Evolutionary conservation across 2,113 vertebrate species (phyloP), one percentile per base, ranked within the genome.

Genomic region (Oryzias curvinotus): DNA sequence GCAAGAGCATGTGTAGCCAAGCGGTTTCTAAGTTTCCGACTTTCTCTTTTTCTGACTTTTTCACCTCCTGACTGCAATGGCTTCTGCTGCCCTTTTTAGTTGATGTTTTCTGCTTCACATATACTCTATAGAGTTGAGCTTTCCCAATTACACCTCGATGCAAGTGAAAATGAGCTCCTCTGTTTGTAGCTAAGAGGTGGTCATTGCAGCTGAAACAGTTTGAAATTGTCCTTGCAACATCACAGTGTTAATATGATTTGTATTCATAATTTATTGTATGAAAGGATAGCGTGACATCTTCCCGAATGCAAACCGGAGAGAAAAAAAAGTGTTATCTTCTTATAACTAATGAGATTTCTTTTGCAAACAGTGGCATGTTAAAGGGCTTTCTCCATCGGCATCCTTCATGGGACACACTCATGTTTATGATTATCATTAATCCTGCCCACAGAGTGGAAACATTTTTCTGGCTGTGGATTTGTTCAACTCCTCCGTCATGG

Each of bases 261-360:
- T 64, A 68, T 76, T 66, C 21, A 56, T 47, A 52, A 68, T 63
- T 64, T 75, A 62, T 18, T 51, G 45, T 83, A 77, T 72, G 42
- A 84, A 68, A 82, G 78, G 80, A 78, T 77, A 80, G 51, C 67
- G 72, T 52, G 53, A 26, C 66, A 73, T 61, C 67, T 75, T 60
- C 28, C 71, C 49, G 71, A 62, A 83, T 86, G 61, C 80, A 75
- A 87, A 82, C 72, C 28, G 66, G 41, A 5, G 7, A 4, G 49
- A 36, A 47, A 71, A 62, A 68, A 66, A 64, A 1, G n/a, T 56
- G 60, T 75, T 77, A 73, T 87, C 80, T 82, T 70, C 74, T 75
- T 57, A 71, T n/a, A 41, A 62, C 41, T 89, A 84, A 90, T 87
- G 81, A 71, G 65, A 85, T 88, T 87, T 81, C 57, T 60, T 69